These are phyloP conservation scores for Picathartes gymnocephalus DNA, from an alignment of 2,113 vertebrate species.

Conservation along the genomic window DNA sequence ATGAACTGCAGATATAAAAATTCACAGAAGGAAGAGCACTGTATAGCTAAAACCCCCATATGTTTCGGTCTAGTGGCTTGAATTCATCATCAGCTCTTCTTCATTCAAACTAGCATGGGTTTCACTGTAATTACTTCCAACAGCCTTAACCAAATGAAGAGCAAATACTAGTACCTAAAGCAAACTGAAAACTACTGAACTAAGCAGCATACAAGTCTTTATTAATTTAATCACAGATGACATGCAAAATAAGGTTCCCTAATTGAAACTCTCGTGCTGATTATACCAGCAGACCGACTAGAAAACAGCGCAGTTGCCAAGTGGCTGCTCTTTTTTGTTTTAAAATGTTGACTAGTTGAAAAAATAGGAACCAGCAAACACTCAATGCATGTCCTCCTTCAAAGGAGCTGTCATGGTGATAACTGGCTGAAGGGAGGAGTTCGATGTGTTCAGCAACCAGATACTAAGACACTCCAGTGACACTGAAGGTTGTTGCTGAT, in stretches of 20 bases:
- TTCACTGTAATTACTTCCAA: not conserved
- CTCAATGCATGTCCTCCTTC: not conserved
- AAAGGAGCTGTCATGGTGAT: not conserved
- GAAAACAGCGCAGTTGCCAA: not conserved
- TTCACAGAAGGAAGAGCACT: not conserved
- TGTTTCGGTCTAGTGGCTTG: not conserved
- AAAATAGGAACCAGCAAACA: not conserved
- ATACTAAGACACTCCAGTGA: not conserved
- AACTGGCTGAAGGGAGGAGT: conserved; percentile 8
- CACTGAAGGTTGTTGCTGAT: not conserved
- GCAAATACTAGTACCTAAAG: not conserved
- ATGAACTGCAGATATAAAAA: not conserved
- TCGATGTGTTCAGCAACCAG: not conserved
- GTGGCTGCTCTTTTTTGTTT: not conserved
- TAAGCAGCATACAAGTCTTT: not conserved
- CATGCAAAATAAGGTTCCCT: not conserved
- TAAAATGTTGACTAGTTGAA: not conserved
- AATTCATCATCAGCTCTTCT: not conserved
- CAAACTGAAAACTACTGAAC: not conserved
- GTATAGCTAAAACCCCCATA: not conserved
- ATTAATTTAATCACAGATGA: not conserved
- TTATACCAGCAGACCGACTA: not conserved
- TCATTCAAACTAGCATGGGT: not conserved
- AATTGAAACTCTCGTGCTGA: not conserved
- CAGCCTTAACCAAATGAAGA: not conserved